Percentiles rank a stretch among this genome's conserved stretches.
Conservation (phyloP, 2,888 invertebrate species). For the Atrina japonica region DNA sequence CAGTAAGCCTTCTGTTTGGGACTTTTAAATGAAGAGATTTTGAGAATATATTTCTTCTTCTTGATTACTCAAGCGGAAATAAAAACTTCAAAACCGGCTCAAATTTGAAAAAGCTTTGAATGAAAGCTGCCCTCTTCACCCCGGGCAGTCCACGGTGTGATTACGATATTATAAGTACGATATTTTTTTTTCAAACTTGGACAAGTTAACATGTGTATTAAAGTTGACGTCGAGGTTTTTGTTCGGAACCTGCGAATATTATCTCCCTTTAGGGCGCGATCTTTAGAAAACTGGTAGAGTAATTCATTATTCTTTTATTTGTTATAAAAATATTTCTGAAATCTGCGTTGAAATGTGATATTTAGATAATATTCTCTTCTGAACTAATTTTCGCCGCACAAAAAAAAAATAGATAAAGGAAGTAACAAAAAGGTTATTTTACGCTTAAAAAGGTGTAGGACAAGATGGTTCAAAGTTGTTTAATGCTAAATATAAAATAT, state of each 20-base stretch:
- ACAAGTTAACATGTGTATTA: constrained; percentile 14
- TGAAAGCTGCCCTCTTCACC: constrained; percentile 12
- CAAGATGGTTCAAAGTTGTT: too few relatives aligned
- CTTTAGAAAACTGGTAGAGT: neutral
- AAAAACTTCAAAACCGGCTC: constrained; percentile 13
- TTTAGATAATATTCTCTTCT: neutral
- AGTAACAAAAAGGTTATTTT: too few relatives aligned
- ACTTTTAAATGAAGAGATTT: constrained; percentile 20
- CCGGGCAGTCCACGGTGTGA: neutral
- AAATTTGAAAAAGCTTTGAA: constrained; percentile 13
- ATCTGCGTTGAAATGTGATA: neutral
- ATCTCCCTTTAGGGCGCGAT: neutral
- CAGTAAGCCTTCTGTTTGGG: constrained; percentile 13
- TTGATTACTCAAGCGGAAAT: constrained; percentile 11
- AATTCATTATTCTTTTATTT: neutral
- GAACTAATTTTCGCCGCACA: constrained; percentile 3
- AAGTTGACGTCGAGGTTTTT: constrained; percentile 1
- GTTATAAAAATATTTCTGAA: neutral
- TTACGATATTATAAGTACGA: constrained; percentile 10
- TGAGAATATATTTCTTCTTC: constrained; percentile 1
- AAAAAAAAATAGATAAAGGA: too few relatives aligned
- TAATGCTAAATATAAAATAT: too few relatives aligned
- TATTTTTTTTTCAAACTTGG: neutral
- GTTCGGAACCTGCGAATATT: constrained; percentile 10
- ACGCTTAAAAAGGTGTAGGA: too few relatives aligned